These are phyloP conservation scores for Larimichthys crocea DNA, from an alignment of 2,113 vertebrate species.

Conservation along the genomic window DNA sequence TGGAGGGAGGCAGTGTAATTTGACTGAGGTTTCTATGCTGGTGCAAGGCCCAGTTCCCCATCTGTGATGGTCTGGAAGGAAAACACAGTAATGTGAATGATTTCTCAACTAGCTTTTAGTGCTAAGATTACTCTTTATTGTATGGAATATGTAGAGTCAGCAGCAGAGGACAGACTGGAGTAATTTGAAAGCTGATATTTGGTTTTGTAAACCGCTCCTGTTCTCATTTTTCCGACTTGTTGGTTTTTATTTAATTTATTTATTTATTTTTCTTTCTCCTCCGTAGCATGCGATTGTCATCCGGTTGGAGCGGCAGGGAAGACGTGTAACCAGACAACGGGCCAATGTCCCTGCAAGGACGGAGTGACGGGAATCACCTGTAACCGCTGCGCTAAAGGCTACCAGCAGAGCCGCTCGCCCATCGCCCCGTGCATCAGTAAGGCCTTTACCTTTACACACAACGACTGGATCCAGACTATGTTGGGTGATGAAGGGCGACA, in stretches of 20 bases:
- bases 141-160: conserved; percentile 57
- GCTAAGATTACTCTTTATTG: conserved; percentile 42
- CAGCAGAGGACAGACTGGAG: conserved; percentile 23
- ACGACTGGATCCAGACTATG: not conserved
- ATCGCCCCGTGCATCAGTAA: conserved; percentile 99
- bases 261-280: not conserved
- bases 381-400: conserved; percentile 98
- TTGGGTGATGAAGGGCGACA: no score
- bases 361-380: conserved; percentile 98
- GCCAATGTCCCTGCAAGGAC: conserved; percentile 99
- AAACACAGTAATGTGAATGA: conserved; percentile 51
- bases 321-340: conserved; percentile 99
- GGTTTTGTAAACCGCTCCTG: conserved; percentile 14
- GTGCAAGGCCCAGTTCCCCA: conserved; percentile 68
- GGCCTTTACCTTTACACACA: conserved; percentile 56
- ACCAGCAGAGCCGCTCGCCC: conserved; percentile 99
- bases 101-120: conserved; percentile 45
- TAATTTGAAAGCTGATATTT: conserved; percentile 44
- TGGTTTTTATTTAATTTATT: not conserved
- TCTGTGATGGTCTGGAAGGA: conserved; percentile 66
- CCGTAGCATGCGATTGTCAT: conserved; percentile 96
- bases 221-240: conserved; percentile 33
- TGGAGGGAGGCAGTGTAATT: conserved; percentile 62
- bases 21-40: conserved; percentile 71
- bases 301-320: conserved; percentile 98